Evolutionary conservation across 2,888 invertebrate species (phyloP), one percentile per base, ranked within the genome.

Genomic region (Malacosoma neustria): DNA sequence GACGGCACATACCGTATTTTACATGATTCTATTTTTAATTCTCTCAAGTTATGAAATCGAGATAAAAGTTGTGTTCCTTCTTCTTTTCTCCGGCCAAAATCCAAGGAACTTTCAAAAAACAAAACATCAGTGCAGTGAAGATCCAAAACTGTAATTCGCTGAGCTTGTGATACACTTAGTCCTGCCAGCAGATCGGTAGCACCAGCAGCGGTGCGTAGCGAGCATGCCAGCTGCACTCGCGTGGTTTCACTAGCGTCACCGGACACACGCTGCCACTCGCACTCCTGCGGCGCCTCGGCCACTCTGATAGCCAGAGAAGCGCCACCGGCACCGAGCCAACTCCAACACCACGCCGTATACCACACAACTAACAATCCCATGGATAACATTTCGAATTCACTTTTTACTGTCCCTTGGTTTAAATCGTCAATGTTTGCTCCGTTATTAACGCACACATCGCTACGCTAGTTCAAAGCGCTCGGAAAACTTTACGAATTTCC

Each of bases 1-100:
- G 90, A 89, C 3, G 93, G 92, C 40, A 94, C 87, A 58, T 90
- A 90, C 48, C 92, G 87, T 48, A 94, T 90, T 76, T 93, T 93
- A 72, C 94, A 94, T 46, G 89, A 90, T 55, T 93, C 93, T 64
- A 94, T 88, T 46, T 87, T 85, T 38, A 94, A 76, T 54, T 92
- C 90, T 56, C 88, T 89, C 30, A 94, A 80, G 42, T 90, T 88
- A 36, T 89, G 88, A 54, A 93, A 87, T 33, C 88, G 82, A 29
- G 89, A 87, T 33, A 92, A 68, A 46, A 91, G 88, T 51, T 88
- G 87, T 11, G 79, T 82, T 46, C 85, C 84, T 51, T 85, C 81
- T 54, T 87, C 86, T 66, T 85, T 85, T 54, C 84, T 62, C 48
- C 82, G 64, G 13, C 85, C 87, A 45, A 89, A 82, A 49, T 91